Base-by-base conservation (phyloP, 1,140 invertebrate genomes). In the Drosophila lini region DNA sequence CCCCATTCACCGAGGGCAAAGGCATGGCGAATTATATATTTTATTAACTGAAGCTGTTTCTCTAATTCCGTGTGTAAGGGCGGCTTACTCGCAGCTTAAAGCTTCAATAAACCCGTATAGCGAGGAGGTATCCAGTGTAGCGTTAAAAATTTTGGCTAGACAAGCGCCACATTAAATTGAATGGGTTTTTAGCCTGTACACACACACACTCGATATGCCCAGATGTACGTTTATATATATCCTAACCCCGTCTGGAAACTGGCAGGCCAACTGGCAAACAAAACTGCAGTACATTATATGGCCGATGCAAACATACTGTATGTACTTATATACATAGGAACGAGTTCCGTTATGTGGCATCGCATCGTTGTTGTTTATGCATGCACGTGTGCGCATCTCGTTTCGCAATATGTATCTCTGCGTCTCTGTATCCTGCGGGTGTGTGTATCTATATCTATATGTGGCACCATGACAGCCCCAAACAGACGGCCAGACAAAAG, bases 121-220 rank as follows among this genome's bases (percentile, higher is more conserved):
- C 65, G 62, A 59, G 68, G 16, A 10, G 32, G 56, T 34, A 60
- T 28, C 13, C 52, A 67, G 53, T 71, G 31, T 63, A 65, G 68
- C 73, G 69, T 89, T 89, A 60, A 80, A 67, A 78, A 70, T 78
- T 83, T 82, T 89, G 77, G 84, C 80, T 78, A 83, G 80, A 89
- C 80, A 74, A 78, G 76, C 68, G 68, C 52, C 84, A 89, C 80
- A 88, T 88, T 88, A 88, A 88, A 88, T 80, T 71, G 73, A 86
- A 88, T 89, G 73, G 59, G 57, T 56, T 74, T 78, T 74, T 68
- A 58, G 74, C 67, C 50, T 69, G 48, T 31, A 50, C 56, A 32
- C 32, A 76, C 25, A 36, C 55, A 32, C 16, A 25, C 50, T 19
- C 31, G 50, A 34, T 34, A 19, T 52, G 48, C 3, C 31, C 31